Base-by-base conservation (phyloP, 2,888 invertebrate species). In the Chorisops tibialis region DNA sequence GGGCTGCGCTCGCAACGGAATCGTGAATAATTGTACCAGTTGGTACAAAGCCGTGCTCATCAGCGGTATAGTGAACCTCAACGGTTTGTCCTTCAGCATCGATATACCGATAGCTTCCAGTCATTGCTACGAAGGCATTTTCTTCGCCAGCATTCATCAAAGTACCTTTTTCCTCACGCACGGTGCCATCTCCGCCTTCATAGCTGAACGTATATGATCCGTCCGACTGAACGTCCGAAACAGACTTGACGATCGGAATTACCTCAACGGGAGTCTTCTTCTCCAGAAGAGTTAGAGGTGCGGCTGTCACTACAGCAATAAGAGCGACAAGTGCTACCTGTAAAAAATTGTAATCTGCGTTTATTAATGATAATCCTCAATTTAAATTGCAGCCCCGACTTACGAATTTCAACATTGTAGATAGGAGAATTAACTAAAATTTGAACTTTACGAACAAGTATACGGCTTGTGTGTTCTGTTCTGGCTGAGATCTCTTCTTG, bases 11-110 rank as follows among this genome's bases (percentile, higher is more conserved):
- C 0, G 76, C 70, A 49, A 77, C 76, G 58, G 70, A 66, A 14
- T 72, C 70, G 30, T 70, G 63, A 48, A 77, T 77, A 50, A 71
- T 70, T 37, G 68, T 71, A 4, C 77, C 77, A 47, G 73, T 70
- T 52, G 77, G 76, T n/a, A 77, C 76, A 54, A 77, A 77, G 11
- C 77, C 77, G 63, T 70, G 72, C 52, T 75, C 68, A 65, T 74
- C 74, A 49, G 77, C 77, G 39, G 70, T 75, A 49, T 77, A 77
- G 50, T 70, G 69, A 0, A 77, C 77, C n/a, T 72, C 68, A 2
- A 75, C 70, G 61, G 74, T 72, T 59, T 75, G 69, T 63, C 75
- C 76, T 61, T 73, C 68, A 48, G 67, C 67, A 68, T 76, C 77
- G 22, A 70, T 68, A 64, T 74, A 77, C 18, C 73, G 72, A 65